Percentiles rank a stretch among this genome's conserved stretches.
Conservation (phyloP, 2,113 vertebrate species). For the Glaucomys volans region DNA sequence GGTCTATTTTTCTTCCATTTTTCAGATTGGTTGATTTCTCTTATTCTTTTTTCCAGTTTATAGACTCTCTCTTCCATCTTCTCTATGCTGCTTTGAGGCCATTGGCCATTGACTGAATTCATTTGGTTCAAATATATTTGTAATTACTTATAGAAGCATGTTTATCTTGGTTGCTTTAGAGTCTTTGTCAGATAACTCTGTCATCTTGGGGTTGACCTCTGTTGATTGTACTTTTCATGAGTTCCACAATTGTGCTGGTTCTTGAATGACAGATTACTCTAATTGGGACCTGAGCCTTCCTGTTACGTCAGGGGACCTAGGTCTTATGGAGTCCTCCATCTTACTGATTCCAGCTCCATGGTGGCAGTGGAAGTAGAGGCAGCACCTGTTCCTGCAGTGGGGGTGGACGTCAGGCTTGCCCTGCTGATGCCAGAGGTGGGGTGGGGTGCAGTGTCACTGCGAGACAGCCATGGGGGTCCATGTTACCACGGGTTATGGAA, state of each 20-base stretch:
- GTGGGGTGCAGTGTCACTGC: too few relatives aligned
- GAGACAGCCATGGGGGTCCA: not conserved
- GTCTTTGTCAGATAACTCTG: not conserved
- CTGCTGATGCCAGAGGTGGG: not conserved
- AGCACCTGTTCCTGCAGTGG: not conserved
- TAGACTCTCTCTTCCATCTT: not conserved
- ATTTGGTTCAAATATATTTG: not conserved
- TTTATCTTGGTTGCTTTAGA: not conserved
- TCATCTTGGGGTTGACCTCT: not conserved
- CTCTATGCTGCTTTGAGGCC: not conserved
- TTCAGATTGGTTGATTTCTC: not conserved
- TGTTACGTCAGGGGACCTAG: not conserved
- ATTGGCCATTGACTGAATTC: not conserved
- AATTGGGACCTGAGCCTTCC: not conserved
- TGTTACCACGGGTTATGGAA: not conserved
- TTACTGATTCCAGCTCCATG: not conserved
- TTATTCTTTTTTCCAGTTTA: not conserved
- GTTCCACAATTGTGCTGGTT: not conserved
- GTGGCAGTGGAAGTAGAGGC: not conserved
- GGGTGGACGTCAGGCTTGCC: not conserved
- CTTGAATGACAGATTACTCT: too few relatives aligned
- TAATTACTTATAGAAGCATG: not conserved
- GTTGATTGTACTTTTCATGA: not conserved
- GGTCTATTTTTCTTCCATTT: not conserved
- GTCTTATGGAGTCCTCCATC: not conserved